A percentile compares a stretch with the other conserved stretches of the same genome.
phyloP scores from a whole-genome alignment of 2,888 invertebrate genomes.

The Troilus luridus region DNA sequence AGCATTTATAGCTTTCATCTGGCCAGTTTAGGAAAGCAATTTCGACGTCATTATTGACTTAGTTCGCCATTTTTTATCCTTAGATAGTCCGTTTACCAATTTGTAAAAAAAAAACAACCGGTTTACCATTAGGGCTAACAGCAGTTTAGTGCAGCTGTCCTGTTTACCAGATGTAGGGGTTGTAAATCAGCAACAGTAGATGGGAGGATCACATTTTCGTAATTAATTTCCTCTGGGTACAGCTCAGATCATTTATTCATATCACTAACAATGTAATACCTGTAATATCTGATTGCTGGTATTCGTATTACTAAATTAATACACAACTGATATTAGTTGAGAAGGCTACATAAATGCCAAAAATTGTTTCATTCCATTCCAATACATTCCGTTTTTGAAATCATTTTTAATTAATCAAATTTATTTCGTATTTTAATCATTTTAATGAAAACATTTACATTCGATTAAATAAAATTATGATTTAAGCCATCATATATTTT shows the following conservation, averaged over 20 bases:
- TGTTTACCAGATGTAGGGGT: background rate
- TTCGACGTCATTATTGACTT: slow-evolving; percentile 34
- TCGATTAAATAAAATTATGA: no score
- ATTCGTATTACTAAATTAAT: no score
- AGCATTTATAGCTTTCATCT: slow-evolving; percentile 46
- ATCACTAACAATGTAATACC: no score
- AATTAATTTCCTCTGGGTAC: background rate
- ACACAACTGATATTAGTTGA: no score
- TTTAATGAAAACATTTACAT: no score
- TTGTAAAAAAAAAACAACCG: background rate
- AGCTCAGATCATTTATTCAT: background rate
- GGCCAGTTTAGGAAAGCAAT: slow-evolving; percentile 34
- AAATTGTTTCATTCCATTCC: no score
- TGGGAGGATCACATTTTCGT: background rate
- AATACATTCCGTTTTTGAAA: no score
- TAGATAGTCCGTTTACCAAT: slow-evolving; percentile 19
- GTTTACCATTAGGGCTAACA: background rate
- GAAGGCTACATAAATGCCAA: no score
- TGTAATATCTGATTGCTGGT: no score
- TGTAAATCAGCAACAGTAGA: background rate
- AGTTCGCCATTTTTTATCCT: slow-evolving; percentile 1
- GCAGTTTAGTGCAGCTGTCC: background rate
- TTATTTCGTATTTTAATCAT: no score
- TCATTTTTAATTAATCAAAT: no score
- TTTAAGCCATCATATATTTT: no score